phyloP scores from a whole-genome alignment of 1,140 invertebrate genomes.

The Macrostomum lignano region DNA sequence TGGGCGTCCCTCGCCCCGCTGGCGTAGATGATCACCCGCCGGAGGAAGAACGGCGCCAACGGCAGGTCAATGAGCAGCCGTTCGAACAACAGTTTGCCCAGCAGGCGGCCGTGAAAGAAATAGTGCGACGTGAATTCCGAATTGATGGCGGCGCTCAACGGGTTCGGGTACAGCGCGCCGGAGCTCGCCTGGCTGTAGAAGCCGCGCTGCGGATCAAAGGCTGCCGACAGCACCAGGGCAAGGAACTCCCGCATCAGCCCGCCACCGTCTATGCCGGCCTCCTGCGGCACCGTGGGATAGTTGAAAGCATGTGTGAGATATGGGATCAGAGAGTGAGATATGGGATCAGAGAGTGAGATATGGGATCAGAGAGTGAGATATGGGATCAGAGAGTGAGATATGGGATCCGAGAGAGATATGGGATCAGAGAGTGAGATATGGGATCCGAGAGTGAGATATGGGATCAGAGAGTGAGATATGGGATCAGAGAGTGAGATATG shows the following conservation, averaged over 20 bases:
- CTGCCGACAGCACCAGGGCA: constrained; percentile 46
- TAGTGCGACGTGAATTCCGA: constrained; percentile 59
- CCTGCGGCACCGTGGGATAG: too few relatives aligned
- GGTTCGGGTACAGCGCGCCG: constrained; percentile 55
- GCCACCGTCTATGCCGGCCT: constrained; percentile 79
- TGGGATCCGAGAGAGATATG: too few relatives aligned
- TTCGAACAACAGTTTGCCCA: constrained; percentile 54
- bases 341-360: too few relatives aligned
- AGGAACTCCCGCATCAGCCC: constrained; percentile 49
- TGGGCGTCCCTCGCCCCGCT: not conserved
- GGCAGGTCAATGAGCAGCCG: constrained; percentile 72
- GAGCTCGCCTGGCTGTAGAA: constrained; percentile 50
- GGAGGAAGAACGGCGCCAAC: constrained; percentile 53
- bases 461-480: too few relatives aligned
- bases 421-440: too few relatives aligned
- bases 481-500: too few relatives aligned
- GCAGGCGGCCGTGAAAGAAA: constrained; percentile 68
- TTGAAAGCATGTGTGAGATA: too few relatives aligned
- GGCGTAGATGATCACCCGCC: not conserved
- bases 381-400: too few relatives aligned
- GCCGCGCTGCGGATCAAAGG: constrained; percentile 80
- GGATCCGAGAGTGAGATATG: too few relatives aligned
- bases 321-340: too few relatives aligned
- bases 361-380: too few relatives aligned
- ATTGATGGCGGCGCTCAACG: constrained; percentile 47